Evolutionary conservation across 2,888 invertebrate species (phyloP), one percentile per base, ranked within the genome.

Genomic region (Dolomedes plantarius): DNA sequence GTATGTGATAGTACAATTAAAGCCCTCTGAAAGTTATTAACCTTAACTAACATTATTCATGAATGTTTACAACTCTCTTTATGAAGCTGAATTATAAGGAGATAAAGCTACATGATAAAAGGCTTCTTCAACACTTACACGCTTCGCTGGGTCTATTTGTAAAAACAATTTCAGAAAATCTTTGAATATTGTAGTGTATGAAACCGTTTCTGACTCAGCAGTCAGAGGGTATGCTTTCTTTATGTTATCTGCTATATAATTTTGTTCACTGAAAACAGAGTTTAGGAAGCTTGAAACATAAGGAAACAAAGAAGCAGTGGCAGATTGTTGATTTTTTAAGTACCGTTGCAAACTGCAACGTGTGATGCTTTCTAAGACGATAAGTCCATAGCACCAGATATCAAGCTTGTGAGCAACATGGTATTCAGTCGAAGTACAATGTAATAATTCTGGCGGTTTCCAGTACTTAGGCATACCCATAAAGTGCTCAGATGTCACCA

Each of bases 381-480:
- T 29, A 7, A 72, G 11, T 46, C 72, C 72, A 28, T 36, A 72
- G 7, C 46, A 41, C 72, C 72, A 72, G 36, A 72, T 6, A 28
- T 72, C 72, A n/a, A 72, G 7, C 50, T 27, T 41, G n/a, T 28
- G n/a, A 16, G 46, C 16, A 7, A 16, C 2, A 46, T 46, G 46
- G 16, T 13, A 6, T 31, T 31, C 7, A 2, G 68, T 31, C 2
- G 31, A 31, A n/a, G 9, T 7, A 2, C 31, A 72, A 6, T 46
- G 28, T 50, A 46, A 46, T 28, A 72, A 28, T 46, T 72, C 72
- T 46, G 72, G 72, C 5, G 72, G 72, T 19, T 29, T 23, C 50
- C 72, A 72, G n/a, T 50, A 39, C n/a, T 0, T 9, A 41, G 41
- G 72, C 72, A 72, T 72, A 16, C 72, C 50, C 11, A 41, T 13